Percentiles rank a stretch among this genome's conserved stretches.
Conservation (phyloP, 2,113 vertebrate genomes). For the Oncorhynchus masou region DNA sequence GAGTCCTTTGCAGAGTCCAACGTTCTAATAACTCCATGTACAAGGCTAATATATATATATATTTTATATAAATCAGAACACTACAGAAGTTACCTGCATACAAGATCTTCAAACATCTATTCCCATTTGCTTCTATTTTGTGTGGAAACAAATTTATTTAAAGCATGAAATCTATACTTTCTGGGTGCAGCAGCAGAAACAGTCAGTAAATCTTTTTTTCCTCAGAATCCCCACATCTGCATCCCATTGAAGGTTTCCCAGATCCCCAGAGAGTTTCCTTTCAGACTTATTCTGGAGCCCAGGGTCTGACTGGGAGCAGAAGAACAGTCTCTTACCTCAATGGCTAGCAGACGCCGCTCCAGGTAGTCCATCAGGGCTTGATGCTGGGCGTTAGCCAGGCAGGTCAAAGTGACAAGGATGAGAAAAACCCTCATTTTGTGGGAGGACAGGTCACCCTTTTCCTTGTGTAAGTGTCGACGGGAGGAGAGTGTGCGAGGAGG, state of each 20-base stretch:
- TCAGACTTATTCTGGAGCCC: conserved; percentile 49
- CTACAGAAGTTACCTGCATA: no score
- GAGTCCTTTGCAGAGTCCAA: neutral
- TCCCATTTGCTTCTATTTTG: neutral
- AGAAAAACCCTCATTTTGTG: conserved; percentile 67
- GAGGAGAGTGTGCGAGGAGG: conserved; percentile 36
- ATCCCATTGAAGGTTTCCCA: conserved; percentile 54
- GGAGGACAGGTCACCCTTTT: conserved; percentile 26
- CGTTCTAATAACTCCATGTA: neutral
- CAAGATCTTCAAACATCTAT: no score
- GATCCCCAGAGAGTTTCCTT: conserved; percentile 56
- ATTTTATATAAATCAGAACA: neutral
- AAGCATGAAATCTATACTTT: neutral
- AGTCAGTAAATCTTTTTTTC: neutral
- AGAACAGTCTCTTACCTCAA: conserved; percentile 73
- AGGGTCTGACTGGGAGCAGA: conserved; percentile 49
- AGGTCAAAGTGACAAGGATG: conserved; percentile 61
- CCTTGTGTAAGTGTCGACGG: conserved; percentile 23
- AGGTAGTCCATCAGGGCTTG: conserved; percentile 79
- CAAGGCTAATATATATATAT: neutral
- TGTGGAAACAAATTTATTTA: neutral
- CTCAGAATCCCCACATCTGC: conserved; percentile 52
- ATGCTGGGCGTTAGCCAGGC: conserved; percentile 69
- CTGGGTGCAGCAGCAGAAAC: neutral
- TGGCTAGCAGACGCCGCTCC: conserved; percentile 74